Evolutionary conservation across 2,113 vertebrate species (phyloP), one percentile per base, ranked within the genome.

Genomic region (Xenus cinereus): DNA sequence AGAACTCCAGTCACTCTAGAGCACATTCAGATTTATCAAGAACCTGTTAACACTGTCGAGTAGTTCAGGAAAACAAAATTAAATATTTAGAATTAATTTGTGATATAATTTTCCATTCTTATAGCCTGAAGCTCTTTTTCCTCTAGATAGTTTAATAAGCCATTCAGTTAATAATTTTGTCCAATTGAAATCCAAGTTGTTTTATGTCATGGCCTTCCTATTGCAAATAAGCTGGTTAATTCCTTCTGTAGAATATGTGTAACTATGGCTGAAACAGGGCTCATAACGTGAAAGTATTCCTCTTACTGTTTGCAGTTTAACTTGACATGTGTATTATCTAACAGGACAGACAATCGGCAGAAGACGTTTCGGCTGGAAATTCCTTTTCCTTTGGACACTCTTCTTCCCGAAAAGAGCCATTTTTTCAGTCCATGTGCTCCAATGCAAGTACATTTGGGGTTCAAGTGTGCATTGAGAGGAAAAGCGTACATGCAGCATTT

Each of bases 371-470:
- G 74, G 73, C 39, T 5, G 80, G 78, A 94, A 83, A 85, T 23
- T 59, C 35, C 24, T 78, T 93, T 67, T 51, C 50, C 22, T 73
- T 87, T 60, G 96, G 91, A 91, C 53, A 50, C 10, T 80, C 50
- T 17, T 68, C 74, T 57, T 88, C 92, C 41, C n/a, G 0, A 27
- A 94, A 90, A 66, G 19, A 84, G 35, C 71, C 74, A 24, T 84
- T 74, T 87, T 83, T 75, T 92, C 66, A 45, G 27, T 73, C 89
- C 10, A 2, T 33, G n/a, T 95, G 97, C 80, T 79, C n/a, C 86
- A 95, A 96, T 22, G 51, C 87, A 60, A 97, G 51, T 41, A 96
- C 90, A 1, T 98, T 98, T 76, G 98, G 98, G 43, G 48, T 96
- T 88, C 56, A 98, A 91, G 63, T 89, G 84, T 98, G 90, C 39